phyloP scores from a whole-genome alignment of 1,140 invertebrate species.

The Tetragnatha versicolor region DNA sequence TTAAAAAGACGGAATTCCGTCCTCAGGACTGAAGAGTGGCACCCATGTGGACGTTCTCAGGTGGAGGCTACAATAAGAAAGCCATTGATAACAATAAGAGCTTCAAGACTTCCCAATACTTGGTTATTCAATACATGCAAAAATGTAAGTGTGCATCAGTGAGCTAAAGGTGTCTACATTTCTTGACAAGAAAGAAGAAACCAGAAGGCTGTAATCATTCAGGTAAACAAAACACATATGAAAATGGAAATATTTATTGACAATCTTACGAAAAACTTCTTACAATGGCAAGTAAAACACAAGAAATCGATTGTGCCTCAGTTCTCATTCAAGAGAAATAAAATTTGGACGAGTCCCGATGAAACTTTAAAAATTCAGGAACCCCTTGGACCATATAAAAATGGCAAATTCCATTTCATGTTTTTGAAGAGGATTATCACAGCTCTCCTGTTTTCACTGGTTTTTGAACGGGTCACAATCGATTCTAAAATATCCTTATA shows the following conservation, averaged over 20 bases:
- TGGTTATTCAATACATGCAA: too few species aligned
- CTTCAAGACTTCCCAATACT: too few species aligned
- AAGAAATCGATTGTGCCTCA: neutral
- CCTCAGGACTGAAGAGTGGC: too few species aligned
- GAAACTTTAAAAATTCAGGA: conserved; percentile 28
- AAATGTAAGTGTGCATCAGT: too few species aligned
- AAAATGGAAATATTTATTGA: conserved; percentile 43
- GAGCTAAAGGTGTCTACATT: too few species aligned
- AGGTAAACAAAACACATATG: neutral
- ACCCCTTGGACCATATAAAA: conserved; percentile 33
- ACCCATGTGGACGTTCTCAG: too few species aligned
- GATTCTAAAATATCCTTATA: neutral
- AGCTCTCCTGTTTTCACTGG: neutral
- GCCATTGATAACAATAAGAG: too few species aligned
- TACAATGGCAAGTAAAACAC: conserved; percentile 39
- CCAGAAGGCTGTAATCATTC: too few species aligned
- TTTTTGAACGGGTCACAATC: neutral
- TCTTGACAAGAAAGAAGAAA: too few species aligned
- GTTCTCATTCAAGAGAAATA: conserved; percentile 24
- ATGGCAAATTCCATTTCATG: conserved; percentile 31
- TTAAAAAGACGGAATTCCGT: too few species aligned
- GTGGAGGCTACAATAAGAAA: too few species aligned
- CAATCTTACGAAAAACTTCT: conserved; percentile 10
- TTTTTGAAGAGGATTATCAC: conserved; percentile 30
- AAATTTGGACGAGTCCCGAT: conserved; percentile 23